Percentiles rank a stretch among this genome's conserved stretches.
phyloP scores from a whole-genome alignment of 1,140 invertebrate species.

The Pachypsylla venusta region DNA sequence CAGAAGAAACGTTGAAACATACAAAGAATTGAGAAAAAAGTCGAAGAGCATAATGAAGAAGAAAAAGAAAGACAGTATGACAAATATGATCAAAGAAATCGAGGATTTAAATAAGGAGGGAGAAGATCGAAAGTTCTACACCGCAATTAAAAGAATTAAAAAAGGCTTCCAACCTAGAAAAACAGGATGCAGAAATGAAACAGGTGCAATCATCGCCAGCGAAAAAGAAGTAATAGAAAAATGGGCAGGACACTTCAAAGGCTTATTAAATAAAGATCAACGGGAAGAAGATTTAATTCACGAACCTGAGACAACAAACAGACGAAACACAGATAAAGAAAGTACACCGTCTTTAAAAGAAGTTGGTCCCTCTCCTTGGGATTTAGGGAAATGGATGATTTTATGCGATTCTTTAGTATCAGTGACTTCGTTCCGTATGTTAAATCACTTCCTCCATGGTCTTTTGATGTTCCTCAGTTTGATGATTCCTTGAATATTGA shows the following conservation, averaged over 20 bases:
- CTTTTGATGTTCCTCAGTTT: no score
- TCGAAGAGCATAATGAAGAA: background rate
- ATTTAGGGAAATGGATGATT: no score
- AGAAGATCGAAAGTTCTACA: slow-evolving; percentile 10
- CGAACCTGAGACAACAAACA: no score
- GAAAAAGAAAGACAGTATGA: slow-evolving; percentile 13
- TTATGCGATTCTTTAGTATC: no score
- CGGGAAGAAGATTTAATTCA: background rate
- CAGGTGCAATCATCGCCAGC: background rate
- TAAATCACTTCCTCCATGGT: no score
- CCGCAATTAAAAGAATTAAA: slow-evolving; percentile 5
- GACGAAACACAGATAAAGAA: background rate
- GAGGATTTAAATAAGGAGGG: background rate
- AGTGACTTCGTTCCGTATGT: no score
- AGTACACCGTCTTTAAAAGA: slow-evolving; percentile 10
- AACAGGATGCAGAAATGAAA: background rate
- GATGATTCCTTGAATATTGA: no score
- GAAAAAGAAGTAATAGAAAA: background rate
- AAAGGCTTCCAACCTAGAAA: slow-evolving; percentile 12
- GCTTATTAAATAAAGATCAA: slow-evolving; percentile 14
- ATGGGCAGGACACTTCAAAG: slow-evolving; percentile 15
- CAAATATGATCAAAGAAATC: no score
- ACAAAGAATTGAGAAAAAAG: no score
- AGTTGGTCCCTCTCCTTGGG: slow-evolving; percentile 1
- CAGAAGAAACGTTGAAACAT: background rate